Base-by-base conservation (phyloP, 2,113 vertebrate species). In the Dipodomys stephensi region DNA sequence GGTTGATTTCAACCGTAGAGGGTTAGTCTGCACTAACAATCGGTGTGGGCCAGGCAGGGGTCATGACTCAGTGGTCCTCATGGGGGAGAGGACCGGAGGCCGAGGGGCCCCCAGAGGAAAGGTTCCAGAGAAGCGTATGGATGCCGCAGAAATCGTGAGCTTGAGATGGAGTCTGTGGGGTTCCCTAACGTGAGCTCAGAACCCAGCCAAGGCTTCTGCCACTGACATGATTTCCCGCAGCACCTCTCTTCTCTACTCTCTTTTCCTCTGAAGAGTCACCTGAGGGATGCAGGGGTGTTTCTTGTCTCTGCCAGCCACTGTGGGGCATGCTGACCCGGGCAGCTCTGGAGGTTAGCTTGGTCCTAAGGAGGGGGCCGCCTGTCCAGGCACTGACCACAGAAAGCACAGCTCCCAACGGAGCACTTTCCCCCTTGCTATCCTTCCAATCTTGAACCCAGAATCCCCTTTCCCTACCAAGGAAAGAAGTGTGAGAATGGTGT, bases 21-120 rank as follows among this genome's bases (percentile, higher is more conserved):
- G 49, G 44, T 64, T 0, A 0, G 3, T 83, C 0, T 3, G 15
- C 5, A 6, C 18, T 44, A 1, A 8, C 22, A 53, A 9, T 7
- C 5, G 57, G 30, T 0, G 18, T 23, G 39, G 35, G 10, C 35
- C n/a, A 53, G 19, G 3, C 5, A 13, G 20, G n/a, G 13, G 11
- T 77, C 30, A 2, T 0, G 1, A 4, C 2, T 39, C 32, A 28
- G 4, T 2, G 15, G 53, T 64, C 79, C 18, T 57, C 57, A 22
- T 7, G 20, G 46, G 49, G 49, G 49, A 53, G 32, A 83, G 39
- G 72, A 67, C 25, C 32, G 4, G 46, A 44, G 28, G 30, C 27
- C 2, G 28, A 74, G 10, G 28, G 18, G n/a, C 25, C 76, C 28
- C 30, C 23, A 46, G 22, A 46, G 64, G 53, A 25, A 57, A 64